phyloP scores from a whole-genome alignment of 1,140 invertebrate species.

The Venturia canescens region DNA sequence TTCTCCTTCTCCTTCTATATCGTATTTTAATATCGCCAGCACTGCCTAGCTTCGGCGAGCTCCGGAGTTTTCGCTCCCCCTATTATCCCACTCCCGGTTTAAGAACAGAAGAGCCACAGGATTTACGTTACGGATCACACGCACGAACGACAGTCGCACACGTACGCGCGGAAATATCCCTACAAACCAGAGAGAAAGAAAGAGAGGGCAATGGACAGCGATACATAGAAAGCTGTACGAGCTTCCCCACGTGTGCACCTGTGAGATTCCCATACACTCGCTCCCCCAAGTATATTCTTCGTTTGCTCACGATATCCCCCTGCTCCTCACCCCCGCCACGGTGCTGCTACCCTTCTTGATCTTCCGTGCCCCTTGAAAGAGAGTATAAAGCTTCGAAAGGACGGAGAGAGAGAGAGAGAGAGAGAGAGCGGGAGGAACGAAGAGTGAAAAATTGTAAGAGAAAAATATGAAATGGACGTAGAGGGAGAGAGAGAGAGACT shows the following conservation, averaged over 20 bases:
- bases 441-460: background rate
- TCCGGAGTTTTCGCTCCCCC: slow-evolving; percentile 36
- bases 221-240: background rate
- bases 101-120: slow-evolving; percentile 23
- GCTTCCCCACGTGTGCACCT: slow-evolving; percentile 65
- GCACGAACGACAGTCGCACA: too few relatives aligned
- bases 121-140: slow-evolving; percentile 11
- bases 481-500: slow-evolving; percentile 50
- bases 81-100: slow-evolving; percentile 21
- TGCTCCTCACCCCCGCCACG: slow-evolving; percentile 14
- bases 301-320: background rate
- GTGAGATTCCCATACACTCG: slow-evolving; percentile 75
- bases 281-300: slow-evolving; percentile 28
- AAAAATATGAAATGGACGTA: slow-evolving; percentile 3
- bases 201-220: too few relatives aligned
- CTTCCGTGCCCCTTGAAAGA: slow-evolving; percentile 15
- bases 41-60: slow-evolving; percentile 55
- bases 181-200: too few relatives aligned
- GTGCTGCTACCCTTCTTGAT: slow-evolving; percentile 7
- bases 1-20: slow-evolving; percentile 63
- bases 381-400: slow-evolving; percentile 31
- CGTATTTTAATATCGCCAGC: slow-evolving; percentile 74
- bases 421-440: slow-evolving; percentile 29
- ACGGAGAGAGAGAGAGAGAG: slow-evolving; percentile 40
- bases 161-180: too few relatives aligned